Evolutionary conservation across 1,140 invertebrate genomes (phyloP).

Genomic region (Drosophila virilis): DNA sequence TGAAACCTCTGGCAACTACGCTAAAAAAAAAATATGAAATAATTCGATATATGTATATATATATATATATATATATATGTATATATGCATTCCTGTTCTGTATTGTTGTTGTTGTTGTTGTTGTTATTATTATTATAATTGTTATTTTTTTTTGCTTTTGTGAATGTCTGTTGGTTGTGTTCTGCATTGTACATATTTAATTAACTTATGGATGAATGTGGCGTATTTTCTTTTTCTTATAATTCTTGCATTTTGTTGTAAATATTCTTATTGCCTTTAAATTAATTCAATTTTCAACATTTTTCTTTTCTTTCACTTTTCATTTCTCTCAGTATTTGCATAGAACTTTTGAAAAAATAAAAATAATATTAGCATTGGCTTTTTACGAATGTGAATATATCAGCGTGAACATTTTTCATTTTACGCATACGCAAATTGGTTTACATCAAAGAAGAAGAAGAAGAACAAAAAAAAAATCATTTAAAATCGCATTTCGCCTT

Average conservation of each 20-base stretch:
- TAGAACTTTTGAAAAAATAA: constrained; percentile 74
- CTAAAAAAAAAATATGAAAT: constrained; percentile 36
- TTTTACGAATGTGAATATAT: constrained; percentile 43
- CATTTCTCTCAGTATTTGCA: constrained; percentile 44
- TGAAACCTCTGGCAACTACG: constrained; percentile 35
- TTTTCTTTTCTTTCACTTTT: background rate
- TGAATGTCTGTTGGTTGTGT: constrained; percentile 20
- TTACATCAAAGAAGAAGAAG: constrained; percentile 26
- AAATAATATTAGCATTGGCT: constrained; percentile 17
- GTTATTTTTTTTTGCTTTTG: constrained; percentile 42
- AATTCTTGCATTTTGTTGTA: constrained; percentile 21
- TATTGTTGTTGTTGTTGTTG: constrained; percentile 62
- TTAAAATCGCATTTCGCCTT: constrained; percentile 4
- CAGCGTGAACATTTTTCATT: constrained; percentile 2
- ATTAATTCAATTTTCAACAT: constrained; percentile 59
- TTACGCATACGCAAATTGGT: constrained; percentile 20
- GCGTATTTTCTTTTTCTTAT: constrained; percentile 66
- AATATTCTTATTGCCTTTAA: constrained; percentile 40
- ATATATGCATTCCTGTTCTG: constrained; percentile 48
- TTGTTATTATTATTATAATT: constrained; percentile 60
- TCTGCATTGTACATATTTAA: constrained; percentile 34
- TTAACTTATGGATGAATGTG: constrained; percentile 76
- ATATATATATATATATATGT: constrained; percentile 36
- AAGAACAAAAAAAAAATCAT: constrained; percentile 3
- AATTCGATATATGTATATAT: constrained; percentile 37